These are phyloP conservation scores for Halictus rubicundus DNA, from an alignment of 1,140 invertebrate genomes.

Conservation along the genomic window DNA sequence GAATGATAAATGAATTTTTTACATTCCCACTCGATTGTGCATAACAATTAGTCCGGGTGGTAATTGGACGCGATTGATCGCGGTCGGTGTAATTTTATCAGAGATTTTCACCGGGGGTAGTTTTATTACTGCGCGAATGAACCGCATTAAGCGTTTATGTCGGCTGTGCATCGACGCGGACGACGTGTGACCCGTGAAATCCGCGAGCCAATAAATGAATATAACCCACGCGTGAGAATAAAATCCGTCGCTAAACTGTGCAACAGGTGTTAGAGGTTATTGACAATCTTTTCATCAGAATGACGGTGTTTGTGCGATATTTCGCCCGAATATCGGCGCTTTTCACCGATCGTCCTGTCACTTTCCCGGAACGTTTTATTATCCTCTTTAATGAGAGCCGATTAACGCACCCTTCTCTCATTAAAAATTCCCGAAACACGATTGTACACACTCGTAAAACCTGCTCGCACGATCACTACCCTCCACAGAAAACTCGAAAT, in stretches of 20 bases:
- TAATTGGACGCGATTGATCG: slow-evolving; percentile 20
- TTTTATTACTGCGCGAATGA: slow-evolving; percentile 56
- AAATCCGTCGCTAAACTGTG: slow-evolving; percentile 76
- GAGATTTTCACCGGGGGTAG: slow-evolving; percentile 55
- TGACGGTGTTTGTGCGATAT: slow-evolving; percentile 67
- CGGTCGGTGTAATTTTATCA: slow-evolving; percentile 57
- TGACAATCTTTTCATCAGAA: slow-evolving; percentile 69
- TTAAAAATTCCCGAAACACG: background rate
- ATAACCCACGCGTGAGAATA: slow-evolving; percentile 71
- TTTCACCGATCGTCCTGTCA: slow-evolving; percentile 42
- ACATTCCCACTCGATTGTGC: slow-evolving; percentile 5
- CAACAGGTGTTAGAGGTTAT: slow-evolving; percentile 75
- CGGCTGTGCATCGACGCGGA: slow-evolving; percentile 53
- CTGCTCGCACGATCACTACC: no score
- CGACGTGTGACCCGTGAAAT: slow-evolving; percentile 62
- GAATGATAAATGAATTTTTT: slow-evolving; percentile 11
- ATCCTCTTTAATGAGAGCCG: background rate
- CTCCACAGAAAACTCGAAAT: no score
- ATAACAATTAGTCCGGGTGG: slow-evolving; percentile 26
- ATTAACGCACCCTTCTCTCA: background rate
- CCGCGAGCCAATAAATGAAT: slow-evolving; percentile 66
- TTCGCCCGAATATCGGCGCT: slow-evolving; percentile 57
- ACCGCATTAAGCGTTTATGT: slow-evolving; percentile 56
- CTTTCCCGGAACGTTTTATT: slow-evolving; percentile 11
- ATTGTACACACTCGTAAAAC: no score